Base-by-base conservation (phyloP, 2,888 invertebrate genomes). In the Lampropteryx suffumata region DNA sequence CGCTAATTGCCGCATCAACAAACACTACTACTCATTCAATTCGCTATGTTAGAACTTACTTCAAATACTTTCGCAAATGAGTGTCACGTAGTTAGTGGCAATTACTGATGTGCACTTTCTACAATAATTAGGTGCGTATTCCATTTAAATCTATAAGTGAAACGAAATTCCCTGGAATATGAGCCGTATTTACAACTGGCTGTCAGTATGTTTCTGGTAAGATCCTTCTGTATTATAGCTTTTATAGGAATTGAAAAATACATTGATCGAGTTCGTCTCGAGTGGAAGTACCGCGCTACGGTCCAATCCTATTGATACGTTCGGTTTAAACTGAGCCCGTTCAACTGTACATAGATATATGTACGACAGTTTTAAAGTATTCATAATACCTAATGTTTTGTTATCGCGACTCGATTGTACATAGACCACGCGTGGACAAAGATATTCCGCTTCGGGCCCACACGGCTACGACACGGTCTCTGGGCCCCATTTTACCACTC, bases 371-470 rank as follows among this genome's bases (percentile, higher is more conserved):
- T 86, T 85, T 82, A 83, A 86, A 67, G 68, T 82, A 79, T 77
- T 81, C 73, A 75, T 78, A 68, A 50, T 51, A 59, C 63, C 59
- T 66, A 17, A 68, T 77, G 72, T 83, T 85, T 84, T 82, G 84
- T 86, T 87, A 82, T 82, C 76, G 84, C 85, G 77, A 79, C 74
- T 75, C 85, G 71, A 77, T 76, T 86, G 87, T 89, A 87, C 72
- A 85, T 86, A 87, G 72, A 71, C 65, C 73, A 76, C 72, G 82
- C 79, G 75, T 75, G 80, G 71, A 73, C 68, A 46, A 17, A 3
- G 17, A 40, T 33, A 33, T 30, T 48, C 74, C 66, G 73, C 69
- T 71, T 69, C 66, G 71, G 7, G 17, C 17, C 17, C 17, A 17
- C 17, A n/a, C n/a, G n/a, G n/a, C n/a, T n/a, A n/a, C n/a, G n/a